These are phyloP conservation scores for Candoia aspera DNA, from an alignment of 2,113 vertebrate species.

Conservation along the genomic window DNA sequence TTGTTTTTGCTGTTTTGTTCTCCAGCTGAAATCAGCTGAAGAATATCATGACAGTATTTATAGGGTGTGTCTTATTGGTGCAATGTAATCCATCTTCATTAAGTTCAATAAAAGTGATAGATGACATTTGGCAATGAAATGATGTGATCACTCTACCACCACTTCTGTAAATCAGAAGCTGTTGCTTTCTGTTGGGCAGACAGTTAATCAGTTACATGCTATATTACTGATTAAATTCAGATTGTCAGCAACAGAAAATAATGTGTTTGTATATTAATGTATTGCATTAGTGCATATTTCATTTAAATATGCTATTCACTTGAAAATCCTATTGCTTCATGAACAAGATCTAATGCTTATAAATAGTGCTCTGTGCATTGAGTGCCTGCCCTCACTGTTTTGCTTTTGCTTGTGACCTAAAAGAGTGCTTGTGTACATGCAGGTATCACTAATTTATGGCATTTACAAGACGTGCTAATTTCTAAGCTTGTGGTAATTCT, in stretches of 20 bases:
- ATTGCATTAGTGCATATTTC: constrained; percentile 78
- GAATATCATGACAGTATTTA: constrained; percentile 80
- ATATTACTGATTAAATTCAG: constrained; percentile 82
- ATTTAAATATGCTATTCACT: constrained; percentile 76
- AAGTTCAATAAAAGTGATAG: constrained; percentile 84
- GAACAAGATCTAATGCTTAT: constrained; percentile 73
- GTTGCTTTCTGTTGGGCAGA: constrained; percentile 81
- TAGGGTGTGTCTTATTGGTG: constrained; percentile 75
- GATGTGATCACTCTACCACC: constrained; percentile 78
- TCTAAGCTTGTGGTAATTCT: background rate
- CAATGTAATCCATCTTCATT: constrained; percentile 82
- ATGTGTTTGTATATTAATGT: constrained; percentile 82
- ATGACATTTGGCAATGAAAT: constrained; percentile 81
- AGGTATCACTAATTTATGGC: background rate
- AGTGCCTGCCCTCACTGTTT: constrained; percentile 57
- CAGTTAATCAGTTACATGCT: constrained; percentile 82
- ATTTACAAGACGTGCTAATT: background rate
- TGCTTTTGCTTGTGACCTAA: constrained; percentile 64
- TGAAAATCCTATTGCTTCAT: constrained; percentile 74
- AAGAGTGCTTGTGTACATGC: constrained; percentile 43
- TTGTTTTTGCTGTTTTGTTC: constrained; percentile 65
- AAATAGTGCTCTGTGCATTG: constrained; percentile 66
- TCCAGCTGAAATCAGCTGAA: constrained; percentile 80
- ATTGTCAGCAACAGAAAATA: constrained; percentile 78
- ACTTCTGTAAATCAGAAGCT: constrained; percentile 82